Evolutionary conservation across 2,113 vertebrate species (phyloP).

Genomic region (Lampris megalopsis): DNA sequence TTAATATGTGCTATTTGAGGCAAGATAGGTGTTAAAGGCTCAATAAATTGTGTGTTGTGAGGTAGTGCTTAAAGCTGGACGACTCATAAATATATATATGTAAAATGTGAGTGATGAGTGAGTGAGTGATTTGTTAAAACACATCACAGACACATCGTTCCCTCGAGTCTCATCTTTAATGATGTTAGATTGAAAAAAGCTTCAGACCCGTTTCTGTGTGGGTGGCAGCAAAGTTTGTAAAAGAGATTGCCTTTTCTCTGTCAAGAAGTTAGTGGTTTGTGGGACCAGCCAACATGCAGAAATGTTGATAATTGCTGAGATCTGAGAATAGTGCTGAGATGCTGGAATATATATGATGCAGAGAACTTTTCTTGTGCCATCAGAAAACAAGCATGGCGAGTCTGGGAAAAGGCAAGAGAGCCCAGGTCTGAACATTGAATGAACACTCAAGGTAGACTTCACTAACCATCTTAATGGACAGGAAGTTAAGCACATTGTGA

Average conservation of each 20-base stretch:
- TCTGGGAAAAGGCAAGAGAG: not conserved
- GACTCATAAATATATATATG: not conserved
- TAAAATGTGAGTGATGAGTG: no score
- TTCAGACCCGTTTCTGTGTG: not conserved
- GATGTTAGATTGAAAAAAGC: not conserved
- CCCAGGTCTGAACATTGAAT: not conserved
- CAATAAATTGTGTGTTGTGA: not conserved
- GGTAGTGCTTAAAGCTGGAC: not conserved
- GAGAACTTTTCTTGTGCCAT: not conserved
- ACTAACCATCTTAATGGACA: constrained; percentile 18
- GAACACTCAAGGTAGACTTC: not conserved
- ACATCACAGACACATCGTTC: no score
- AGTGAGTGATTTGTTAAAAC: no score
- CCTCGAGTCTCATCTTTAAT: not conserved
- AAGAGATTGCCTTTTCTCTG: not conserved
- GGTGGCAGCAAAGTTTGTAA: not conserved
- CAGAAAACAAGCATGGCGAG: not conserved
- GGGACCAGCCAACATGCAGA: not conserved
- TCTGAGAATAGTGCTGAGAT: not conserved
- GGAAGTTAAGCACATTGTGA: constrained; percentile 28
- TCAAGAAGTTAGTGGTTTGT: not conserved
- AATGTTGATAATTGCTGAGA: constrained; percentile 5
- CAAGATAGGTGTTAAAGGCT: not conserved
- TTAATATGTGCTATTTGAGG: not conserved
- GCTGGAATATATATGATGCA: constrained; percentile 6